Percentiles rank a stretch among this genome's conserved stretches.
phyloP scores from a whole-genome alignment of 2,113 vertebrate species.

The Chlamydotis undulata region DNA sequence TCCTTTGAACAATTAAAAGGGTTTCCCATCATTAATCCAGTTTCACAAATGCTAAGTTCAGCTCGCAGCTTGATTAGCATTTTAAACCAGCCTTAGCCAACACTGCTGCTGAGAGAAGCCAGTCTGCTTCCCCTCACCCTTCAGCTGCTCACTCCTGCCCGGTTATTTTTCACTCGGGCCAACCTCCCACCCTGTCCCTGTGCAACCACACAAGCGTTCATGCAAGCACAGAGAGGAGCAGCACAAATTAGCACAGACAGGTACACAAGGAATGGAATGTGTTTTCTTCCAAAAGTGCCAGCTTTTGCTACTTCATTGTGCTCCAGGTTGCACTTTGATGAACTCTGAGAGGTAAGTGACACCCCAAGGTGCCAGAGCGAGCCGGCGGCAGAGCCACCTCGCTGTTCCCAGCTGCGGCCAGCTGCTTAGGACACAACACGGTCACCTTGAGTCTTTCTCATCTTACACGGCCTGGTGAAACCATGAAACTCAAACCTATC shows the following conservation, averaged over 20 bases:
- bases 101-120: neutral
- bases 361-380: neutral
- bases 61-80: neutral
- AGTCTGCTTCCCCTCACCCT: neutral
- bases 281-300: neutral
- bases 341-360: neutral
- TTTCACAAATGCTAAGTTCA: neutral
- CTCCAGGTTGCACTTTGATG: neutral
- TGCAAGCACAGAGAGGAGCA: neutral
- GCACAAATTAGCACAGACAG: neutral
- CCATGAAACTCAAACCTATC: neutral
- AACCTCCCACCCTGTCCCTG: neutral
- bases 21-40: slow-evolving; percentile 4
- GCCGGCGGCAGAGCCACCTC: neutral
- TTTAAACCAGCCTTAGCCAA: neutral
- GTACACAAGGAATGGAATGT: neutral
- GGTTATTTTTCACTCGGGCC: neutral
- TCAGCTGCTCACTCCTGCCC: neutral
- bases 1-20: slow-evolving; percentile 8
- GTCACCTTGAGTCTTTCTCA: neutral
- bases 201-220: neutral
- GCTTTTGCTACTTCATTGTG: neutral
- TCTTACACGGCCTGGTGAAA: neutral
- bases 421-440: neutral
- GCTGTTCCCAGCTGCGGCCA: neutral